Evolutionary conservation across 2,113 vertebrate genomes (phyloP).

Genomic region (Edolisoma coerulescens): DNA sequence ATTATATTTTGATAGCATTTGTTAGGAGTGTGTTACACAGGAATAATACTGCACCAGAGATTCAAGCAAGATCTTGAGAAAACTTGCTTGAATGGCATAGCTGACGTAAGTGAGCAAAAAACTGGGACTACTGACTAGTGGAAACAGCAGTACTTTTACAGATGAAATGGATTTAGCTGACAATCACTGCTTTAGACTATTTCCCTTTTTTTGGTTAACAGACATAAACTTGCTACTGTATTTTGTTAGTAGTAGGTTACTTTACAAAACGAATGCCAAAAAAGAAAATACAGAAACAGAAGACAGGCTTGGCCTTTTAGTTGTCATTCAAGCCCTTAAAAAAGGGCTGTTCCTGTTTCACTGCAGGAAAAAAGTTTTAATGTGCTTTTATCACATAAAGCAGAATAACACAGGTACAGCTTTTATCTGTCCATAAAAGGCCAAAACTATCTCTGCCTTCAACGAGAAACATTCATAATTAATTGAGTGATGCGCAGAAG

Average conservation of each 20-base stretch:
- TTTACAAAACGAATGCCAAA: not conserved
- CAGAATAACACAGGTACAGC: not conserved
- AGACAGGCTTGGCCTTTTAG: not conserved
- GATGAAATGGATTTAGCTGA: not conserved
- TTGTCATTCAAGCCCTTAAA: not conserved
- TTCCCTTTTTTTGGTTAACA: not conserved
- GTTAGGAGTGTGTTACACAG: not conserved
- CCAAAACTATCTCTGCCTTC: not conserved
- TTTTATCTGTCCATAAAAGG: conserved; percentile 33
- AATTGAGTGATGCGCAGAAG: not conserved
- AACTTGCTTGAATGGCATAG: not conserved
- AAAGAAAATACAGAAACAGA: not conserved
- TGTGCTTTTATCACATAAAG: not conserved
- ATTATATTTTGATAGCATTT: not conserved
- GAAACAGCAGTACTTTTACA: not conserved
- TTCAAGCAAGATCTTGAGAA: not conserved
- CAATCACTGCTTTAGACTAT: not conserved
- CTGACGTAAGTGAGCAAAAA: not conserved
- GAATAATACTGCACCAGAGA: not conserved
- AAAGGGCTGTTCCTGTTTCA: not conserved
- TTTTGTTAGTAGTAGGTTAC: not conserved
- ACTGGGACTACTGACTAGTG: not conserved
- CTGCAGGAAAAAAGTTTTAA: not conserved
- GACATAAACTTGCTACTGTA: not conserved
- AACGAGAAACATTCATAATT: not conserved